Evolutionary conservation across 1,140 invertebrate genomes (phyloP), one percentile per base, ranked within the genome.

Genomic region (Drosophila miranda): DNA sequence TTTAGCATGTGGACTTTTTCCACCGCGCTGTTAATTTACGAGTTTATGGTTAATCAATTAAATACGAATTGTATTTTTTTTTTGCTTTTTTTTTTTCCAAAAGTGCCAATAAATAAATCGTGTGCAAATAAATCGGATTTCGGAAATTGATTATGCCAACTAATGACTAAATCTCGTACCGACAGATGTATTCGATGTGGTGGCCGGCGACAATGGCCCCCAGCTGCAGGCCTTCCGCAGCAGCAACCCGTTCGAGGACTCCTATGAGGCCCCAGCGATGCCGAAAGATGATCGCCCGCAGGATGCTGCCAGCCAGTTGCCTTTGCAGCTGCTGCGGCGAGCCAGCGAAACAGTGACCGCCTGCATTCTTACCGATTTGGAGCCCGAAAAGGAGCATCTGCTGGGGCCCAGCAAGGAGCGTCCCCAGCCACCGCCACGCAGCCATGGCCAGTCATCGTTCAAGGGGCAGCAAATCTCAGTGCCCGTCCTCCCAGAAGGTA

Each of bases 301-400:
- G 26, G 64, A 63, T 11, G 16, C n/a, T 11, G 16, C n/a, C 42
- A 74, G 71, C 58, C 52, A 69, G 3, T 57, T 64, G 44, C 82
- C 77, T 4, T 45, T 70, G 30, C 77, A 86, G 7, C 49, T 84
- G 21, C 16, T 84, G 30, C 63, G 82, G 2, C 68, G 81, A 0
- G 77, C 63, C 45, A 84, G 82, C 30, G 64, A 75, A 48, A 87
- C 73, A 16, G 81, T 80, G 2, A 81, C 82, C 5, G 63, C 67
- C 21, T 70, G 74, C 23, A 84, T 84, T 3, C 30, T 84, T 6
- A 30, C 43, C 3, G 62, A 76, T n/a, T 23, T 76, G 51, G 84
- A 86, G 23, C 71, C 75, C 1, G 79, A 89, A 34, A 75, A 66
- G 41, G 57, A 89, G 48, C 86, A 76, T 45, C 66, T 89, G 38